A percentile compares a stretch with the other conserved stretches of the same genome.
These are phyloP conservation scores for Catagonus wagneri DNA, from an alignment of 2,113 vertebrate genomes.

Conservation along the genomic window DNA sequence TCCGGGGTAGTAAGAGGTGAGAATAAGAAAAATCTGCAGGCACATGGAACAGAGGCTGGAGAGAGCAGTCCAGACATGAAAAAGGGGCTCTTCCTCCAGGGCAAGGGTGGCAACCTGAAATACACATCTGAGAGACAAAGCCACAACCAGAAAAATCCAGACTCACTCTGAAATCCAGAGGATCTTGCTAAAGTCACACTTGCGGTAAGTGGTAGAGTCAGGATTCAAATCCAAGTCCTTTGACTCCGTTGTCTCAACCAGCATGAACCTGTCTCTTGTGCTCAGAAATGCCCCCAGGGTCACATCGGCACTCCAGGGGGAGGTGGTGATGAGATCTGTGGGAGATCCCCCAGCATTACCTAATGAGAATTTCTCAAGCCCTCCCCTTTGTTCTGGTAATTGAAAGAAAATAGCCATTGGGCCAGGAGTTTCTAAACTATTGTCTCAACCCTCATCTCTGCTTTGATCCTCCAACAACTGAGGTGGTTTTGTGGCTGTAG, in stretches of 20 bases:
- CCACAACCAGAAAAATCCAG: background rate
- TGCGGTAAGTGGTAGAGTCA: background rate
- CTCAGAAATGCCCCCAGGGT: background rate
- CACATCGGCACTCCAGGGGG: fast-evolving
- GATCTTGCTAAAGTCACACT: background rate
- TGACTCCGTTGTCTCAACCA: background rate
- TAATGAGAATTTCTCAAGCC: too few relatives aligned
- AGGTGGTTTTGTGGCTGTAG: fast-evolving
- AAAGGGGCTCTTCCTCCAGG: background rate
- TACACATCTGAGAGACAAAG: background rate
- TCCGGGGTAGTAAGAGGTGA: fast-evolving
- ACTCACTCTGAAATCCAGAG: background rate
- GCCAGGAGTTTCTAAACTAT: background rate
- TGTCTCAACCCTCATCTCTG: background rate
- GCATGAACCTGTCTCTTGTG: background rate
- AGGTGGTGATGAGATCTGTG: too few relatives aligned
- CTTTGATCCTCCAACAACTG: fast-evolving
- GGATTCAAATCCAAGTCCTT: background rate
- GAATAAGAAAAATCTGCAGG: background rate
- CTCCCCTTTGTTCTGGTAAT: background rate
- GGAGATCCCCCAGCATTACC: fast-evolving
- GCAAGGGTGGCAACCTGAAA: fast-evolving
- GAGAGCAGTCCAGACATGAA: background rate
- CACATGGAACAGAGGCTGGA: background rate
- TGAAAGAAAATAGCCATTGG: background rate